A percentile compares a stretch with the other conserved stretches of the same genome.
These are phyloP conservation scores for Cerceris rybyensis DNA, from an alignment of 2,888 invertebrate genomes.

Conservation along the genomic window DNA sequence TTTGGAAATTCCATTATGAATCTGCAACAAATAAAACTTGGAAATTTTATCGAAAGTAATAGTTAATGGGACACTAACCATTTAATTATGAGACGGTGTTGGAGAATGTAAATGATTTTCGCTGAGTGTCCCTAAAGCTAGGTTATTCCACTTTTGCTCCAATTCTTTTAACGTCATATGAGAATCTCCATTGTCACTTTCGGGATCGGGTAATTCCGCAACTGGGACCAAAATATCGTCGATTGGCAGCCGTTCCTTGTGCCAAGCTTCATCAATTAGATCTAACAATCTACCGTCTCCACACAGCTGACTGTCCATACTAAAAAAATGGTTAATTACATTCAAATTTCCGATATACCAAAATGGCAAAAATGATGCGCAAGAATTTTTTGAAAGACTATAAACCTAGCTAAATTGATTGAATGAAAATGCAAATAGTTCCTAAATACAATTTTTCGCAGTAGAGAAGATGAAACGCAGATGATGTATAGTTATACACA, in stretches of 20 bases:
- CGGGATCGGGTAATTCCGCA: slow-evolving; percentile 95
- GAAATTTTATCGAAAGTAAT: background rate
- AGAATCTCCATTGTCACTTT: slow-evolving; percentile 95
- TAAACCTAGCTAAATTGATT: no score
- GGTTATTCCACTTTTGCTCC: slow-evolving; percentile 86
- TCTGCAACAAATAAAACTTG: slow-evolving; percentile 2
- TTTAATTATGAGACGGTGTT: slow-evolving; percentile 77
- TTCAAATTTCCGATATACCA: no score
- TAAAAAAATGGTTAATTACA: slow-evolving; percentile 25
- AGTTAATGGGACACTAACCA: background rate
- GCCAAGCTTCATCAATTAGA: slow-evolving; percentile 94
- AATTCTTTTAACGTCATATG: slow-evolving; percentile 95
- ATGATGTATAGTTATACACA: no score
- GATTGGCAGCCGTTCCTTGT: slow-evolving; percentile 90
- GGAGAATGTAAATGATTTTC: slow-evolving; percentile 83
- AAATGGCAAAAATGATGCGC: no score
- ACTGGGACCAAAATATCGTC: slow-evolving; percentile 94
- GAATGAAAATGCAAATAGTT: no score
- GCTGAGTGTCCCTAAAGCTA: slow-evolving; percentile 83
- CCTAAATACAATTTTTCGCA: no score
- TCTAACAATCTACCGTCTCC: slow-evolving; percentile 90
- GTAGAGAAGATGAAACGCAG: no score
- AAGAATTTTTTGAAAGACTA: no score
- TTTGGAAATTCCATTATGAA: slow-evolving; percentile 89
- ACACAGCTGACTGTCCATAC: slow-evolving; percentile 90